Percentiles rank a stretch among this genome's conserved stretches.
These are phyloP conservation scores for Nannospalax galili DNA, from an alignment of 2,113 vertebrate genomes.

Conservation along the genomic window DNA sequence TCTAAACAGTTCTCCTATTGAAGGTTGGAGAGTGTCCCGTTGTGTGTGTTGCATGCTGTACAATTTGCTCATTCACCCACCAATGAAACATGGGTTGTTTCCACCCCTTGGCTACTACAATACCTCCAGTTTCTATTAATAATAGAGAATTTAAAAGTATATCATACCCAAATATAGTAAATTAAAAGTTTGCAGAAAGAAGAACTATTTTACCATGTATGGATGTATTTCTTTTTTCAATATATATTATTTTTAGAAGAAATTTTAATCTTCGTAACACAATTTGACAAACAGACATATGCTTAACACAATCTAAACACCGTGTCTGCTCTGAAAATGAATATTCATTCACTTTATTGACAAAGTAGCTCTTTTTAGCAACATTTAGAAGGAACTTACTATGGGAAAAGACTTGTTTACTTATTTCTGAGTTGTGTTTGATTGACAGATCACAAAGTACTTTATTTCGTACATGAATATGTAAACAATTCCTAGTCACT, in stretches of 20 bases:
- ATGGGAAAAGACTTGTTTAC: constrained; percentile 50
- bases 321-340: constrained; percentile 74
- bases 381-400: constrained; percentile 62
- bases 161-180: constrained; percentile 50
- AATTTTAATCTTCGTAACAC: constrained; percentile 70
- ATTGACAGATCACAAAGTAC: constrained; percentile 45
- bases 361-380: constrained; percentile 71
- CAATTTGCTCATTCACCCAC: neutral
- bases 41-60: neutral
- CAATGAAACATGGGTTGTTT: neutral
- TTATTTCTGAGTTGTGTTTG: constrained; percentile 53
- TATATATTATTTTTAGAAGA: constrained; percentile 72
- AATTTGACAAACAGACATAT: constrained; percentile 74
- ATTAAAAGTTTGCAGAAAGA: constrained; percentile 18
- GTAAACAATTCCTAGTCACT: neutral
- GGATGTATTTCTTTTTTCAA: constrained; percentile 53
- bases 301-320: constrained; percentile 77
- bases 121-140: neutral
- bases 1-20: neutral
- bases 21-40: neutral
- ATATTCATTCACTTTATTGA: constrained; percentile 79
- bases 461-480: constrained; percentile 30
- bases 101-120: neutral
- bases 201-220: constrained; percentile 22
- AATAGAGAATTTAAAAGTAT: constrained; percentile 13